Base-by-base conservation (phyloP, 1,140 invertebrate species). In the Parasteatoda tepidariorum region DNA sequence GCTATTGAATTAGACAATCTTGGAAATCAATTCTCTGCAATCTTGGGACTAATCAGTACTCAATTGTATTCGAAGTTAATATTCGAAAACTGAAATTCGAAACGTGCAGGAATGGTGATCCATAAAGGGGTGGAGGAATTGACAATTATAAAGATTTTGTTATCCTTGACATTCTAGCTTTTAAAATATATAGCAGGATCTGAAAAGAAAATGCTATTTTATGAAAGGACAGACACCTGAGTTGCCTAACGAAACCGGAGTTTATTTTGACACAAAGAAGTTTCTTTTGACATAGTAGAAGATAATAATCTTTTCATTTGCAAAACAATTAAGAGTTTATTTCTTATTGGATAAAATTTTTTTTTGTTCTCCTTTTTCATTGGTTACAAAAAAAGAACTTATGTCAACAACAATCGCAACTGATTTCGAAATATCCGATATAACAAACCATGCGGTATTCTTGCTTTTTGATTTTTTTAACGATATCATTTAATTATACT, bases 291-390 rank as follows among this genome's bases (percentile, higher is more conserved):
- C 61, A 64, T 33, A 64, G 34, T n/a, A 66, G n/a, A 38, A 68
- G 75, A 79, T 79, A 79, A 68, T 11, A 22, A 79, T 79, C 75
- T 79, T 61, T 79, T 79, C 75, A 79, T 79, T 79, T 79, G 41
- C 30, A 79, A 79, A 28, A 79, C 75, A 79, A 79, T 67, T 34
- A 79, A 61, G 30, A 68, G 24, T 67, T 54, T 66, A 55, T 68
- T 79, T 67, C 54, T 61, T 22, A 22, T 57, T 67, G 64, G 75
- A 67, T 61, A 55, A 1, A 38, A 38, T 68, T 68, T 38, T 28
- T 15, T 28, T 26, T 30, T 64, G 11, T 26, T 13, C 26, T 62
- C 31, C 26, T 78, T 38, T 61, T 59, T 76, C 34, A 34, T 57
- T 26, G 31, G 55, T 28, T 61, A 66, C 34, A 28, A 67, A 79